phyloP scores from a whole-genome alignment of 1,140 invertebrate species.

The Anastrepha obliqua region DNA sequence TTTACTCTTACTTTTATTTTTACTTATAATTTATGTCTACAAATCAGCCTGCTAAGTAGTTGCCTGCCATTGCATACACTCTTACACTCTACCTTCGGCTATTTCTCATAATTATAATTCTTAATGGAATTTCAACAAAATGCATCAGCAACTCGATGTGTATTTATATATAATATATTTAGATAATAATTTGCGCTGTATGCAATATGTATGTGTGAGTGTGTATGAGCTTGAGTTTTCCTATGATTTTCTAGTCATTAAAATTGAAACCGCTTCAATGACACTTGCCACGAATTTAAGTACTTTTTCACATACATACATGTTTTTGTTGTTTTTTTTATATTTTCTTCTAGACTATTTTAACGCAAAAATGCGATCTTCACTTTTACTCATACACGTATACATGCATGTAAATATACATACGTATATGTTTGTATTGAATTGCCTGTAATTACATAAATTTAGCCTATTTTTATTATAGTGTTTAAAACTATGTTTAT shows the following conservation, averaged over 20 bases:
- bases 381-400: not conserved
- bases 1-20: not conserved
- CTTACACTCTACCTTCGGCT: not conserved
- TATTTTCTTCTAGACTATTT: not conserved
- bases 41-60: not conserved
- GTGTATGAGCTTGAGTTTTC: not conserved
- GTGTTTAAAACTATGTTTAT: not conserved
- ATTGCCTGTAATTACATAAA: too few relatives aligned
- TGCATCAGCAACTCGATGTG: too few relatives aligned
- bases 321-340: not conserved
- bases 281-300: conserved; percentile 44
- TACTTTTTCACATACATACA: conserved; percentile 7
- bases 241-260: conserved; percentile 44
- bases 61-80: not conserved
- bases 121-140: too few relatives aligned
- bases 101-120: too few relatives aligned
- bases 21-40: not conserved
- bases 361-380: too few relatives aligned
- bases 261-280: conserved; percentile 58
- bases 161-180: not conserved
- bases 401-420: not conserved
- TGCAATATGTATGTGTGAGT: conserved; percentile 24
- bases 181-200: not conserved
- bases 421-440: not conserved
- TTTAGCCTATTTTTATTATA: too few relatives aligned